Evolutionary conservation across 2,113 vertebrate genomes (phyloP).

Genomic region (Spheniscus mendiculus): DNA sequence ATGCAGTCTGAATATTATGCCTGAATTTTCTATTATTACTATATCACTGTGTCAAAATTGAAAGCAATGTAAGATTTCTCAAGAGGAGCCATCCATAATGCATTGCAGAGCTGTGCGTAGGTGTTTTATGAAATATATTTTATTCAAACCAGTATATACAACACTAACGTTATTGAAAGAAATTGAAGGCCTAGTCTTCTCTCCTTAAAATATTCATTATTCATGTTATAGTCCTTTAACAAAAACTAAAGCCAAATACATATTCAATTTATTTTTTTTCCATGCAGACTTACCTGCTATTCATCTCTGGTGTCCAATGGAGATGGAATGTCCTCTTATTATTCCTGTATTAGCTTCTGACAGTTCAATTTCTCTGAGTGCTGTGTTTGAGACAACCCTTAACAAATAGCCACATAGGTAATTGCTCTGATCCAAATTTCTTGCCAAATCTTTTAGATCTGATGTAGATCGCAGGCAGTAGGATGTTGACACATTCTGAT

Average conservation of each 20-base stretch:
- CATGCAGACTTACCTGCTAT: constrained; percentile 68
- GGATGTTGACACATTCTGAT: constrained; percentile 42
- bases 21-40: constrained; percentile 75
- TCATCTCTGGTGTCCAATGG: constrained; percentile 74
- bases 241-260: constrained; percentile 70
- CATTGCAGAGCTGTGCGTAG: constrained; percentile 68
- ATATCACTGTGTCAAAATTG: constrained; percentile 77
- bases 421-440: constrained; percentile 75
- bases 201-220: constrained; percentile 78
- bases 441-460: constrained; percentile 71
- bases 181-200: constrained; percentile 74
- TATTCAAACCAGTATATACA: constrained; percentile 75
- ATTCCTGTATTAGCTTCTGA: constrained; percentile 77
- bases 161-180: constrained; percentile 79
- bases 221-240: constrained; percentile 75
- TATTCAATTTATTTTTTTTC: constrained; percentile 67
- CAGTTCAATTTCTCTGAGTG: constrained; percentile 80
- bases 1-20: constrained; percentile 64
- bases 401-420: constrained; percentile 71
- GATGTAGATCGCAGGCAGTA: constrained; percentile 46
- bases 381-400: constrained; percentile 70
- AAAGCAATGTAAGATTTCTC: constrained; percentile 76
- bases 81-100: constrained; percentile 77
- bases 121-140: constrained; percentile 78
- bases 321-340: constrained; percentile 76